Conservation (phyloP, 2,797 vertebrate species). For the Tangara arthus region DNA sequence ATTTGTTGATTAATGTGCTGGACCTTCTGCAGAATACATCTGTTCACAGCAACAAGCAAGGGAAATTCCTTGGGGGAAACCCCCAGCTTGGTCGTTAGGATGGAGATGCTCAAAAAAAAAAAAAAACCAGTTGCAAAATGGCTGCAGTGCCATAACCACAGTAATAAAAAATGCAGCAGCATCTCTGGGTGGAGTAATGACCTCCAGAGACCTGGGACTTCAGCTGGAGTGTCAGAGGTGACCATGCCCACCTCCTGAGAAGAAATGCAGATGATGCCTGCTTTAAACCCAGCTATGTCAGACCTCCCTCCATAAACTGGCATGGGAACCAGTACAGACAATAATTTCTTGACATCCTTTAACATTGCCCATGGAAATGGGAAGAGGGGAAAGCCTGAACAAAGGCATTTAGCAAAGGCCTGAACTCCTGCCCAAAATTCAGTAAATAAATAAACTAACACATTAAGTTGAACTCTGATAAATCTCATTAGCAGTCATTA, state of each 20-base stretch:
- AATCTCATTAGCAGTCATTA: not conserved
- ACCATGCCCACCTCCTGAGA: not conserved
- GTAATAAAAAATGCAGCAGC: not conserved
- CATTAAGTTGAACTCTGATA: not conserved
- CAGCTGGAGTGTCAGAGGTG: not conserved
- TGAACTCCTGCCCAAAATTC: not conserved
- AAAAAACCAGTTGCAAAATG: not conserved
- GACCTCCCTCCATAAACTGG: not conserved
- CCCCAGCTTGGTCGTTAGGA: constrained; percentile 1
- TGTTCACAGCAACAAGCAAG: not conserved
- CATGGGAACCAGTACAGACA: not conserved
- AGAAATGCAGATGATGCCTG: not conserved
- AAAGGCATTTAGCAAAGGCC: not conserved
- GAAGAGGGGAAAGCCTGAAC: not conserved
- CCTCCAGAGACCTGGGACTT: not conserved
- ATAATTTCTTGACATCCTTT: not conserved
- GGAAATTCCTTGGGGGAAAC: not conserved
- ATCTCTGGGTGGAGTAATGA: not conserved
- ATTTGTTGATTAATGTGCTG: not conserved
- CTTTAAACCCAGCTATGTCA: not conserved
- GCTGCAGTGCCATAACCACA: not conserved
- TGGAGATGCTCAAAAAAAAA: not conserved
- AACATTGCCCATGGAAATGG: not conserved
- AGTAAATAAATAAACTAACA: not conserved
- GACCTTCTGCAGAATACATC: not conserved